Base-by-base conservation (phyloP, 1,140 invertebrate genomes). In the Zophobas atratus region DNA sequence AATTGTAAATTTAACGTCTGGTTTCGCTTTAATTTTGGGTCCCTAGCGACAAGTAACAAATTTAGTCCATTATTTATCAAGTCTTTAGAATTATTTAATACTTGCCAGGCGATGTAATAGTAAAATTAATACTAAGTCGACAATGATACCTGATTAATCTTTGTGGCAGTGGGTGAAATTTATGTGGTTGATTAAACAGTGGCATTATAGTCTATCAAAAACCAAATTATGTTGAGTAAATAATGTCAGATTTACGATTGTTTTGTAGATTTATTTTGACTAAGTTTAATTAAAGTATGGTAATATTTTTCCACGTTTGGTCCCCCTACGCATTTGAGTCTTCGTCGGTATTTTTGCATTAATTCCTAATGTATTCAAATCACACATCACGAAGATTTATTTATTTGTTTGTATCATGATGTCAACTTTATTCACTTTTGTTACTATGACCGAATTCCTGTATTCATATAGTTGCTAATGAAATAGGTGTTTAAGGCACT, bases 311-410 rank as follows among this genome's bases (percentile, higher is more conserved):
- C 41, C 60, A 39, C 60, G n/a, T 67, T 63, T 33, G 5, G 38
- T 67, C n/a, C 60, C 60, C 39, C 41, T 39, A 67, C 60, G 4
- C 57, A 63, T 20, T 2, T 20, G 49, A 20, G 57, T 67, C 60
- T 43, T 67, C 60, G 41, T 67, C 60, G 33, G 38, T 39, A 32
- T 67, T 67, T 67, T 33, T 43, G 35, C n/a, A 43, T 67, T 6
- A 67, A 67, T 67, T 67, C 35, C 39, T 34, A 43, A 67, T 43
- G 41, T 41, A 67, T 67, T 67, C 39, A 67, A 67, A 67, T 43
- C 39, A 67, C 20, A 67, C 56, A 35, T 39, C 32, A 39, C 20
- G 20, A 36, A 60, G 56, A 60, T 60, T 60, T 60, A 60, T 60
- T 67, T 32, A 67, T 41, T 67, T 41, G 8, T 43, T 36, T 43